Base-by-base conservation (phyloP, 2,797 vertebrate genomes). In the Anniella stebbinsi region DNA sequence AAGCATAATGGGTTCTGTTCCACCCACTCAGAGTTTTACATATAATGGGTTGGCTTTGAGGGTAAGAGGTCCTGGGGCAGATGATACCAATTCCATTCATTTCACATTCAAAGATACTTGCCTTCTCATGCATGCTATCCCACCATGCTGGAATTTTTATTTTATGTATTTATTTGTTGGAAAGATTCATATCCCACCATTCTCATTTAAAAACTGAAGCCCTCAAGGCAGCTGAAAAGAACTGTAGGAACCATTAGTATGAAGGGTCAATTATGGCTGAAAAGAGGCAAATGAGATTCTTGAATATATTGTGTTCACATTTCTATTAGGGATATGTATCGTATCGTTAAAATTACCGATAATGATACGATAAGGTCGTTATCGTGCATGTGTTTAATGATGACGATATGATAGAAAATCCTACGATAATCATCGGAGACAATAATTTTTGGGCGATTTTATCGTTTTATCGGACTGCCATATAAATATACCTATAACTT, bases 11-110 rank as follows among this genome's bases (percentile, higher is more conserved):
- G 48, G n/a, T 38, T 57, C 63, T 84, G 7, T 41, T 63, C 25
- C 81, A 69, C 75, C 73, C 63, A 88, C 88, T 76, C 60, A 41
- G 41, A 33, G 2, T 78, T 78, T 84, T 81, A 69, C 48, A n/a
- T 57, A 72, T 33, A 72, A 60, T 81, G 48, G 63, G 17, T 60
- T 72, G 28, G 21, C 12, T 86, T 51, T 86, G 51, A 63, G 28
- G 57, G 73, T 11, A 2, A 33, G 51, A 86, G 38, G 7, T 78
- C 67, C 45, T 60, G 21, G 69, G 45, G 38, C 51, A 60, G 33
- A 86, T 69, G 36, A n/a, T 41, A 57, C 41, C 41, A 87, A 36
- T 63, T 80, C 41, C 28, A 21, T 80, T 89, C 28, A 70, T 57
- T 85, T 78, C 28, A 78, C 48, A 48, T n/a, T 78, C 75, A 89